Base-by-base conservation (phyloP, 2,888 invertebrate species). In the Ephialtes manifestator region DNA sequence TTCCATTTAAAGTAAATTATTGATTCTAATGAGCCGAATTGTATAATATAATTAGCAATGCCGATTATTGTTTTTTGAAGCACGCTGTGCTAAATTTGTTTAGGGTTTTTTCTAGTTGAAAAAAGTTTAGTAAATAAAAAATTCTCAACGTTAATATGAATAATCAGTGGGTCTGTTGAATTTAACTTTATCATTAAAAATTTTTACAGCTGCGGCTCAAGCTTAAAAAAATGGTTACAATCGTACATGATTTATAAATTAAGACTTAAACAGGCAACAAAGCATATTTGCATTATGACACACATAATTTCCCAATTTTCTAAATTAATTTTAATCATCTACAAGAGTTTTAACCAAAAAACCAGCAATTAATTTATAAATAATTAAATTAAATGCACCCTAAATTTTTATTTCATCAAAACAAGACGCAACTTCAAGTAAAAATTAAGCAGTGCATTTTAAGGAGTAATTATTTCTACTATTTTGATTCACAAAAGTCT, bases 1-100 rank as follows among this genome's bases (percentile, higher is more conserved):
- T 85, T 82, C 43, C 65, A 60, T 65, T 70, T 63, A 70, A 81
- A 48, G 77, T 78, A 51, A 48, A 74, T 75, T 71, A 79, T 85
- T 58, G 63, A 81, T 75, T 81, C 46, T 78, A 70, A 81, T 35
- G 35, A 77, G 72, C 43, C 68, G 48, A 78, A 84, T 74, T 68
- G 24, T 77, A 43, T 31, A 51, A 84, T 58, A 53, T 51, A 46
- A 53, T 70, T 43, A 39, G 67, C 53, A 63, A 70, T 20, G 48
- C 11, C 55, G 74, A 68, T 5, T n/a, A 84, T 70, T 55, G 55
- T 80, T 80, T 48, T 31, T 20, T 51, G 76, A 67, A 81, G 15
- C 18, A 53, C 48, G 48, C 43, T 46, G 71, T 28, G 55, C 60
- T 15, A 51, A 48, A 76, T 81, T 77, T 67, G 15, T 51, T 28